Evolutionary conservation across 37 sponge, comb jelly and placozoan genomes (phyloP), one percentile per base, ranked within the genome.

Genomic region (Mnemiopsis leidyi): DNA sequence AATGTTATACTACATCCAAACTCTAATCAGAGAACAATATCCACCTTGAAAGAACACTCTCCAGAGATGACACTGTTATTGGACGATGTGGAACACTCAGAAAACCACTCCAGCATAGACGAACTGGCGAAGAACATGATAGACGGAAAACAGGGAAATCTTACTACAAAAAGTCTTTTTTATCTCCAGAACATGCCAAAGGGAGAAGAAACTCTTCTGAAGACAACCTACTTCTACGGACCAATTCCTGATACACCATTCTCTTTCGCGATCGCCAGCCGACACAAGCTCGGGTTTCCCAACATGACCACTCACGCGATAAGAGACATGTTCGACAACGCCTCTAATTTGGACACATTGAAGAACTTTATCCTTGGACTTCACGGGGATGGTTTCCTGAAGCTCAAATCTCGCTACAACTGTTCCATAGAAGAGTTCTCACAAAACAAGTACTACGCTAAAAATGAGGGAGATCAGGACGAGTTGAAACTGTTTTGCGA

Each of bases 241-340:
- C 75, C 75, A 25, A 71, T 71, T 23, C 75, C 75, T n/a, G 75
- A 71, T 18, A 71, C 75, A 71, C 75, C 75, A 3, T 71, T 71
- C n/a, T 5, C 75, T 13, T 71, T 71, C 30, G 75, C 75, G 3
- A 71, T 71, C 5, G 75, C 75, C 30, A 71, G 75, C n/a, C 75
- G 75, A 28, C 75, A 71, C 75, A n/a, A 28, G 25, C n/a, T 71
- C n/a, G 75, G 75, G 3, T 71, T 23, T 71, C 75, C 75, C 3
- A 25, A 71, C 20, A 29, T 71, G 25, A 28, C 2, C 30, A 71
- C 75, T 28, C 25, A 5, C 2, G 20, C 2, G n/a, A 71, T 71
- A 7, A 5, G 75, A 5, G 75, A 71, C 5, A 71, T 71, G 20
- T 28, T n/a, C 30, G 75, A 71, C 30, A n/a, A 71, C 30, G 5